Evolutionary conservation across 2,113 vertebrate genomes (phyloP), one percentile per base, ranked within the genome.

Genomic region (Prunella himalayana): DNA sequence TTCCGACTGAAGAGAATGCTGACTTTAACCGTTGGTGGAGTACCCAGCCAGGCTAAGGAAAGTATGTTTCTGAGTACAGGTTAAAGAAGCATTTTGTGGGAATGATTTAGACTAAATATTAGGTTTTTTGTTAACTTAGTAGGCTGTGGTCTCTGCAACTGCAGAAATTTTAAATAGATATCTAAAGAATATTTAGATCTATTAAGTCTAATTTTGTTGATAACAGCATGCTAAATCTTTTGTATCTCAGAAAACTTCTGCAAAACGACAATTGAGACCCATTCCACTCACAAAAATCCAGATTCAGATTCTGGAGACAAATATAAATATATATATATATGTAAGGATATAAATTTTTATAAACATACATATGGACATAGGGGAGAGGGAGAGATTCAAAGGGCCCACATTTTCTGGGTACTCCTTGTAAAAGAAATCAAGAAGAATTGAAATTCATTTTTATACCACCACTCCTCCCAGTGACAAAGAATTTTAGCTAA

Each of bases 391-490:
- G 13, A 61, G 5, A 31, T 59, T 45, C 8, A 25, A 69, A 86
- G 16, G 2, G 8, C 7, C 3, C 11, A 7, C 1, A 2, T 65
- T 39, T 84, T 82, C 60, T 70, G 11, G 0, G 9, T 35, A 12
- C 1, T 88, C 12, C 15, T 64, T 35, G 24, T 23, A 37, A 81
- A 83, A 72, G 20, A 79, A 56, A 41, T 6, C 51, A 75, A 31
- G 25, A 59, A 57, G 27, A 61, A n/a, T 10, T 23, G 20, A 57
- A 39, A 17, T 42, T 72, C 4, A 6, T 6, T 39, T 54, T 79
- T 68, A 25, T 4, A 16, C 23, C 6, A 15, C 13, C 11, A 11
- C 12, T 23, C 7, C 18, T 59, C 8, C 15, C 11, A 66, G 42
- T 30, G 14, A 33, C 22, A 35, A 4, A 77, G 60, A 70, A 69